These are phyloP conservation scores for Thecocarcelia acutangulata DNA, from an alignment of 2,888 invertebrate species.

Conservation along the genomic window DNA sequence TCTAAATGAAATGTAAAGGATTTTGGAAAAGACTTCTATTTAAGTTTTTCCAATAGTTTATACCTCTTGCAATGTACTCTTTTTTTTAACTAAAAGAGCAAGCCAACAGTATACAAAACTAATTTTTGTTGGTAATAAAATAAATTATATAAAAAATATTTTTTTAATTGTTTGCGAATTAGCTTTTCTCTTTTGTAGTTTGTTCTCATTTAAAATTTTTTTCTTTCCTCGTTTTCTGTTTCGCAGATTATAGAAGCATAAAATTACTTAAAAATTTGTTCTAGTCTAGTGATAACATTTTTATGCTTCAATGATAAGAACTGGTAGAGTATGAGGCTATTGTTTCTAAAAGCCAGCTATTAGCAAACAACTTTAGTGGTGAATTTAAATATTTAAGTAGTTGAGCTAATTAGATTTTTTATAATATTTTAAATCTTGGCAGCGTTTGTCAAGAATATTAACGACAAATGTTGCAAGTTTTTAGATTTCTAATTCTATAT, in stretches of 20 bases:
- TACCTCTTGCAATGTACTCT: no score
- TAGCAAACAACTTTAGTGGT: conserved; percentile 5
- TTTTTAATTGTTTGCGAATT: not conserved
- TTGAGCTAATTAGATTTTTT: conserved; percentile 3
- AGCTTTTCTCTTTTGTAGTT: not conserved
- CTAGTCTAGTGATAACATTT: conserved; percentile 56
- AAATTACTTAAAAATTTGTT: conserved; percentile 57
- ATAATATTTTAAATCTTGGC: no score
- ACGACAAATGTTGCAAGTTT: no score
- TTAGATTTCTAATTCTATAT: no score
- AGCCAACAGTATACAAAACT: no score
- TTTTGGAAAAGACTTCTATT: no score
- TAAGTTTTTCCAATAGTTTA: no score
- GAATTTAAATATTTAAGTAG: conserved; percentile 1
- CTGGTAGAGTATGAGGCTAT: not conserved
- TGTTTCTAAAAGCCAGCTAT: conserved; percentile 1
- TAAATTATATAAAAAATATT: not conserved
- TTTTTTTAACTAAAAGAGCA: no score
- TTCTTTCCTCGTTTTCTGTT: conserved; percentile 9
- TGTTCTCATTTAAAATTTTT: not conserved
- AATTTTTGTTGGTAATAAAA: no score
- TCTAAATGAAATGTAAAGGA: no score
- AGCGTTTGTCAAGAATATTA: no score
- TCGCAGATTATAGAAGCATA: conserved; percentile 48
- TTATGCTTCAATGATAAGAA: conserved; percentile 42